Evolutionary conservation across 2,113 vertebrate species (phyloP).

Genomic region (Pituophis catenifer): DNA sequence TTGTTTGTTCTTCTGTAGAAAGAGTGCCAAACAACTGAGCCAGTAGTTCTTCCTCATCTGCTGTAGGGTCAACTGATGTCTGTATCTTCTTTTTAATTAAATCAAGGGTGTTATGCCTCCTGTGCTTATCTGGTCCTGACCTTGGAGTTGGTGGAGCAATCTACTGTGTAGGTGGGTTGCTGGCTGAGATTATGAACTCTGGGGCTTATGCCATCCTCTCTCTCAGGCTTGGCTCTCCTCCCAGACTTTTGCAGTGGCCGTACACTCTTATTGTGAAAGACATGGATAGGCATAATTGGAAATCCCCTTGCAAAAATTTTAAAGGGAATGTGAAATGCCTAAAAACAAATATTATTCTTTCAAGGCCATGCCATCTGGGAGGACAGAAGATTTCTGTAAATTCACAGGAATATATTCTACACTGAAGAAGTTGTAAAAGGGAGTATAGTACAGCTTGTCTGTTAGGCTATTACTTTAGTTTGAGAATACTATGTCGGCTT

Average conservation of each 20-base stretch:
- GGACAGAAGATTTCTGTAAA: not conserved
- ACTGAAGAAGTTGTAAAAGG: not conserved
- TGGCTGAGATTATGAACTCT: not conserved
- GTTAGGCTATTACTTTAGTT: not conserved
- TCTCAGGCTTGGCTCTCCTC: not conserved
- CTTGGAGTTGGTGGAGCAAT: not conserved
- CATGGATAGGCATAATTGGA: not conserved
- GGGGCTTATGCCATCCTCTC: not conserved
- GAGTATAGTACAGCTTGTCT: not conserved
- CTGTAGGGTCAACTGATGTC: not conserved
- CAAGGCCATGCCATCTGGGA: not conserved
- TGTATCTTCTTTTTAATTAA: not conserved
- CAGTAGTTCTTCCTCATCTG: not conserved
- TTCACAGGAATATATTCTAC: not conserved
- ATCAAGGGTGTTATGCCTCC: not conserved
- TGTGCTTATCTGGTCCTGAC: not conserved
- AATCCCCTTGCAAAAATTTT: not conserved
- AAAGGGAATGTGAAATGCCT: not conserved
- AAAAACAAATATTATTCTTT: not conserved
- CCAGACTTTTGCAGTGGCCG: not conserved
- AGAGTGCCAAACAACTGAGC: not conserved
- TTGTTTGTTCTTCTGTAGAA: not conserved
- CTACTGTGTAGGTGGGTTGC: not conserved
- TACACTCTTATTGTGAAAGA: not conserved
- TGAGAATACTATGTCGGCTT: not conserved